Base-by-base conservation (phyloP, 2,797 vertebrate genomes). In the Argya squamiceps region DNA sequence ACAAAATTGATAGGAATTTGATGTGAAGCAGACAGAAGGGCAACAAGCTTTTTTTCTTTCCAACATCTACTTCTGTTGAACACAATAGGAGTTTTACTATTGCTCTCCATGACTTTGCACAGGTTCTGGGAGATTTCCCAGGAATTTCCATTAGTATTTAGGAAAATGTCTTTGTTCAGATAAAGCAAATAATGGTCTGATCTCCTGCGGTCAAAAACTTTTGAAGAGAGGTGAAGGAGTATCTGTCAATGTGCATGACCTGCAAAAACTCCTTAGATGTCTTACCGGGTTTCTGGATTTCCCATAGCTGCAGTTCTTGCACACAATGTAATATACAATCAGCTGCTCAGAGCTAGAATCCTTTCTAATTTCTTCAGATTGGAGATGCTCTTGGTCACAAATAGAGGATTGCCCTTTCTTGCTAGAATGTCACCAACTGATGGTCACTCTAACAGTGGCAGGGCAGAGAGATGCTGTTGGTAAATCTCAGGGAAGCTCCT, bases 1-100 rank as follows among this genome's bases (percentile, higher is more conserved):
- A 22, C 23, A 91, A 92, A 92, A 96, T 39, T 95, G 73, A 88
- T 68, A 88, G 44, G 65, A 89, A 88, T 85, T 77, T 88, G 63
- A 88, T 86, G 56, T 70, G 90, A 73, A 89, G 41, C 52, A 91
- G 86, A 14, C 70, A 77, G 80, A 84, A 82, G 14, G 37, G 29
- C 29, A 19, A 74, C 39, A 58, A 0, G 1, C 9, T 44, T 78
- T 60, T 52, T 73, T 74, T 50, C 12, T 64, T 77, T 60, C 29
- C 56, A 73, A 79, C 6, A 34, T 16, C n/a, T 86, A 12, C 32
- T 81, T 68, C 29, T 59, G 15, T 52, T 53, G 41, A 91, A 84
- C 50, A 39, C n/a, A n/a, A 10, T 18, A 77, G 36, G 26, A 68
- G 32, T 50, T 84, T 86, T 89, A 32, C 44, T 59, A 50, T 74